These are phyloP conservation scores for Falco peregrinus DNA, from an alignment of 2,797 vertebrate species.

Conservation along the genomic window DNA sequence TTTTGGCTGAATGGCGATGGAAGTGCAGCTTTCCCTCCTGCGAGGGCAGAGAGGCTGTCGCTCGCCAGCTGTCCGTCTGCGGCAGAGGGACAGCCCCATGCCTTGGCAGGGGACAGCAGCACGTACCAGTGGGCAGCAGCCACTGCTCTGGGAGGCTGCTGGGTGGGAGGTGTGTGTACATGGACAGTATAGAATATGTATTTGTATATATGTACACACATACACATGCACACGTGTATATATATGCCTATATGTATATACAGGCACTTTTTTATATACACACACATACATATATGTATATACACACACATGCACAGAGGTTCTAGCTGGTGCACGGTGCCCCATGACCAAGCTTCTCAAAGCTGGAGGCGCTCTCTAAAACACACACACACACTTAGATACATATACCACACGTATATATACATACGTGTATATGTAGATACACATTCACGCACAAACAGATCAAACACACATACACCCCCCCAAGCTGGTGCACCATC, in stretches of 20 bases:
- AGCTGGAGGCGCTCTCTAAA: neutral
- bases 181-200: no score
- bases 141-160: neutral
- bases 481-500: neutral
- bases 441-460: neutral
- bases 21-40: no score
- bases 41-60: neutral
- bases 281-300: no score
- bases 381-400: no score
- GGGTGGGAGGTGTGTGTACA: neutral
- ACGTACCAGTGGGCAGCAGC: neutral
- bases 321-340: neutral
- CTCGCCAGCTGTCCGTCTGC: accelerated
- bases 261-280: neutral
- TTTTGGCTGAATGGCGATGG: neutral
- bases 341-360: neutral
- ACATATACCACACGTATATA: neutral
- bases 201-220: neutral
- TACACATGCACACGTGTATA: neutral
- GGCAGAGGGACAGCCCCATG: accelerated
- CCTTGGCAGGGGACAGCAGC: accelerated
- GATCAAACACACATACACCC: no score
- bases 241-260: neutral
- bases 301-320: no score
- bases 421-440: accelerated